Base-by-base conservation (phyloP, 2,113 vertebrate species). In the Poicephalus meyeri region DNA sequence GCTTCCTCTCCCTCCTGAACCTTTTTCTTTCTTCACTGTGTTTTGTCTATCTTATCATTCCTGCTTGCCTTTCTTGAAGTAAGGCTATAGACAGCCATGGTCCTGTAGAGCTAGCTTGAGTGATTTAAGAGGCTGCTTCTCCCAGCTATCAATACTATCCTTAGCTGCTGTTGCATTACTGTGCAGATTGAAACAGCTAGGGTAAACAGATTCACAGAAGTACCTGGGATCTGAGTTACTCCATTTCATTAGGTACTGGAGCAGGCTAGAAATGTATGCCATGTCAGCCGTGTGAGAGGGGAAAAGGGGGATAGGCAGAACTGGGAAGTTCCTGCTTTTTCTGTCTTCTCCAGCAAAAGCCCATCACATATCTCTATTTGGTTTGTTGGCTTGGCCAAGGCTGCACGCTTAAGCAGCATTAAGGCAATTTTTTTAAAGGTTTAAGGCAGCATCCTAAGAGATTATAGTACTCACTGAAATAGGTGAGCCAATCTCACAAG, bases 61-160 rank as follows among this genome's bases (percentile, higher is more conserved):
- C 9, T 17, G 37, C 42, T 41, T 61, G 58, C 33, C 1, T 52
- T 69, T 55, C 60, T n/a, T 21, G 37, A 50, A 55, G 52, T 26
- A 39, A 64, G 47, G 42, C 9, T 21, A 10, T 13, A 63, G 61
- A 19, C 70, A 81, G 23, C 39, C 13, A 6, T 11, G 41, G 31
- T 31, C 60, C 65, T 74, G 39, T 10, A 84, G 78, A 31, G 66
- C 29, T n/a, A 44, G 26, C 25, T 2, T 3, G 29, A 39, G 66
- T 44, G 85, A 85, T 89, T 94, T 60, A 74, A 71, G 84, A 39
- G 52, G 11, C 26, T 87, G 47, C 49, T 77, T 72, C 63, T 83
- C 41, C 49, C 26, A 49, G 31, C 56, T 58, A 61, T 87, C 88
- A 82, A 44, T 74, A 31, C 12, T 19, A 13, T 52, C 77, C 69